A percentile compares a stretch with the other conserved stretches of the same genome.
Conservation (phyloP, 2,113 vertebrate species). For the Phrynocephalus versicolor region DNA sequence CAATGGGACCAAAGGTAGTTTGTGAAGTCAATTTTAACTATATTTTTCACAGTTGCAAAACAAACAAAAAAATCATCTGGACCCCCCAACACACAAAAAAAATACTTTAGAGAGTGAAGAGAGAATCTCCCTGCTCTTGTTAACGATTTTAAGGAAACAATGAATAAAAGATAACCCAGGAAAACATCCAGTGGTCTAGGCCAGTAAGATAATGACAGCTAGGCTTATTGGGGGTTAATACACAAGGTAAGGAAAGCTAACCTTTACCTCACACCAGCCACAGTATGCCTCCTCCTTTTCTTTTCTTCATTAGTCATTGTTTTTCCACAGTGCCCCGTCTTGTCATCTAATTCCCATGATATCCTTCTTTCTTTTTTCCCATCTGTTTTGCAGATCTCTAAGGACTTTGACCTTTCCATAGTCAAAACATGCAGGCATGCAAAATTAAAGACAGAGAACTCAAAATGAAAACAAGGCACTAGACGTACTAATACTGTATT, state of each 20-base stretch:
- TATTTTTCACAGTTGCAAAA: background rate
- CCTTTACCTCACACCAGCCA: slow-evolving; percentile 41
- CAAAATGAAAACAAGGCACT: slow-evolving; percentile 48
- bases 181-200: background rate
- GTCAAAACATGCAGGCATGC: slow-evolving; percentile 29
- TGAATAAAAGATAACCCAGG: background rate
- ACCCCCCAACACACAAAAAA: background rate
- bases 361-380: slow-evolving; percentile 76
- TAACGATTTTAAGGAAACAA: background rate
- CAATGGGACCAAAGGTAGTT: background rate
- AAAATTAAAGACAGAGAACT: slow-evolving; percentile 36
- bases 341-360: slow-evolving; percentile 69
- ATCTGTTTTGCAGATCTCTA: slow-evolving; percentile 55
- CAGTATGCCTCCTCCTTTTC: slow-evolving; percentile 73
- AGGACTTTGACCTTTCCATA: slow-evolving; percentile 39
- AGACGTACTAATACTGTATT: background rate
- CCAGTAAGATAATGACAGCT: slow-evolving; percentile 21
- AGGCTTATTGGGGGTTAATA: background rate
- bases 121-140: background rate
- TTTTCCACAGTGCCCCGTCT: slow-evolving; percentile 57
- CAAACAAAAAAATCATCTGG: background rate
- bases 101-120: background rate
- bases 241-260: background rate
- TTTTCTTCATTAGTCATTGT: slow-evolving; percentile 71
- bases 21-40: background rate